Base-by-base conservation (phyloP, 2,888 invertebrate genomes). In the Trichogramma evanescens region DNA sequence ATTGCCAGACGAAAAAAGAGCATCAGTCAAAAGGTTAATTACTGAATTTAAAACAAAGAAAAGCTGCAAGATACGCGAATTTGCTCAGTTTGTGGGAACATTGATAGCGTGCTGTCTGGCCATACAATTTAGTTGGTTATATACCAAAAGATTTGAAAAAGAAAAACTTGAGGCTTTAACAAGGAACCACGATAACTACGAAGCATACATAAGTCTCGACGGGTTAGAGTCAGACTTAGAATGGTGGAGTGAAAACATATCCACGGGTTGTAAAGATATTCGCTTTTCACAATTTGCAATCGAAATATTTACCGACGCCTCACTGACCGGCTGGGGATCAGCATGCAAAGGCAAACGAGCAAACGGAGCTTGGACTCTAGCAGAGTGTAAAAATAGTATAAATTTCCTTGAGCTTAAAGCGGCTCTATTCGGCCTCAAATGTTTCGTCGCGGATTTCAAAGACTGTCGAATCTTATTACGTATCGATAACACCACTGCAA, bases 251-350 rank as follows among this genome's bases (percentile, higher is more conserved):
- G 6, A 40, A 13, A 9, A 54, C 6, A 42, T 51, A 5, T 13
- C 13, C 13, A 13, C 13, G 13, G 13, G 13, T 13, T 13, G 13
- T 5, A 9, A 10, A 5, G 5, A n/a, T 4, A 46, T 53, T 3
- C 54, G n/a, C 26, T 26, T 8, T 41, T 9, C n/a, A 38, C 51
- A 45, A 10, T 63, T 4, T 38, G 42, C n/a, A 13, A 46, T 10
- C n/a, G 38, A 45, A 13, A 62, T 64, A 39, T 64, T 54, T 46
- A 56, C 62, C 5, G 59, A 59, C n/a, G 57, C n/a, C 64, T 64
- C 59, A 0, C 4, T 43, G 6, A 49, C 63, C 2, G 63, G 61
- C 4, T 63, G 63, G 58, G 63, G 63, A 48, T 54, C 51, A 13
- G 26, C 40, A 5, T 43, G 10, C 44, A 43, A 53, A 10, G 42